Conservation (phyloP, 2,113 vertebrate genomes). For the Ceyx margarethae region DNA sequence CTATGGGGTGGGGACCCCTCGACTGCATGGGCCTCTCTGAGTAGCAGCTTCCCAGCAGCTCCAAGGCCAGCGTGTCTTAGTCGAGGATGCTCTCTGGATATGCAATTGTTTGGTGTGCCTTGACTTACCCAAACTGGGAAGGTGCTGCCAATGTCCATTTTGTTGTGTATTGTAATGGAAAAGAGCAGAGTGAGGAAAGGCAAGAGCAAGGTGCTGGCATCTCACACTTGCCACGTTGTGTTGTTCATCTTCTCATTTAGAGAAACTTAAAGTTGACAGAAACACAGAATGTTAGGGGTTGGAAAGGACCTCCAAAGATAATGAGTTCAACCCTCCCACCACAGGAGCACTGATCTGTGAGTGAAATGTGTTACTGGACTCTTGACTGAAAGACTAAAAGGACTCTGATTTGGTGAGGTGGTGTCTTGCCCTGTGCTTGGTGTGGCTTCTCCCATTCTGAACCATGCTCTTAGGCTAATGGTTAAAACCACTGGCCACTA, state of each 20-base stretch:
- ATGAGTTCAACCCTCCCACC: no score
- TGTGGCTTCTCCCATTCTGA: background rate
- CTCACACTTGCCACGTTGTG: background rate
- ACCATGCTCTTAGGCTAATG: background rate
- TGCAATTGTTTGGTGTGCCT: background rate
- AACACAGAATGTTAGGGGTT: no score
- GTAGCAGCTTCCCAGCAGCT: background rate
- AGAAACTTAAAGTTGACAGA: background rate
- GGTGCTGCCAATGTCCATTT: background rate
- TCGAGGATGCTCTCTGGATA: background rate
- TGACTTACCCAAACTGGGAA: background rate
- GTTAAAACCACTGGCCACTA: background rate
- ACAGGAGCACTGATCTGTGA: background rate
- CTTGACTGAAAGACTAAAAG: background rate
- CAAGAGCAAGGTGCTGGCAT: background rate
- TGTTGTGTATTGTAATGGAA: background rate
- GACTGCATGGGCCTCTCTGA: background rate
- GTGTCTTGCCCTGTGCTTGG: background rate
- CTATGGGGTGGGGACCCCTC: background rate
- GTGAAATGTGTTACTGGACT: background rate
- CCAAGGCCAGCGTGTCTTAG: background rate
- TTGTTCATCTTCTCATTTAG: background rate
- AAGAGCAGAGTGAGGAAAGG: background rate
- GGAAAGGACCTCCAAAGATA: no score
- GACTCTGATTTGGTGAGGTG: background rate